Percentiles rank a stretch among this genome's conserved stretches.
Conservation (phyloP, 1,140 invertebrate genomes). For the Heterodera carotae region DNA sequence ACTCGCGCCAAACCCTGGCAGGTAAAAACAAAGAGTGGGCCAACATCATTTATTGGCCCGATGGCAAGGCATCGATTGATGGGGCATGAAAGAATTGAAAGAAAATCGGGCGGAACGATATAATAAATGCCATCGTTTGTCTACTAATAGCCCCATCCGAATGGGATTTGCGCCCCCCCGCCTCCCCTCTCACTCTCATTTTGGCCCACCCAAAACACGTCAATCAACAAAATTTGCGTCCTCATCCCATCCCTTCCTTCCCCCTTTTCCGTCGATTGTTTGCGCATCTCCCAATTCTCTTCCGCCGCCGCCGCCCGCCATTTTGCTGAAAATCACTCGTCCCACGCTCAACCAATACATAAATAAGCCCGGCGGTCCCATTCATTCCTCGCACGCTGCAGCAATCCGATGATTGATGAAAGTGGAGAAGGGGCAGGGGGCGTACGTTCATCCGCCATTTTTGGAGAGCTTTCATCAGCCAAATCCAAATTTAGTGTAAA, state of each 20-base stretch:
- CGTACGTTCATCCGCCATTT: conserved; percentile 1
- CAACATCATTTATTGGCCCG: no score
- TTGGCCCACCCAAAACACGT: background rate
- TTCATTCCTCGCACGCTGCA: background rate
- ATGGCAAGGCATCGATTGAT: no score
- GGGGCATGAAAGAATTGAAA: no score
- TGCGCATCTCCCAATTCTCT: conserved; percentile 11
- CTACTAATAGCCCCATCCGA: no score
- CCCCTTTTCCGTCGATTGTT: background rate
- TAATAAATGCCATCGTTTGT: no score
- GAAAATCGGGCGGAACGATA: no score
- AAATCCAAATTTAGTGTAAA: background rate
- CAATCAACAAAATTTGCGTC: background rate
- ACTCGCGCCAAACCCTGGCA: conserved; percentile 23
- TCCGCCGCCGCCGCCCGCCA: background rate
- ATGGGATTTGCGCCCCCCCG: background rate
- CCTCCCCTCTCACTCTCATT: background rate
- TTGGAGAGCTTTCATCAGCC: background rate
- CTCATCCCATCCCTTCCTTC: background rate
- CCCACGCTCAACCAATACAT: background rate
- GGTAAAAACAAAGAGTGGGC: no score
- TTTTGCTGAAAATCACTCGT: conserved; percentile 1
- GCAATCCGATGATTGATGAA: conserved; percentile 2
- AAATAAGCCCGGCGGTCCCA: background rate
- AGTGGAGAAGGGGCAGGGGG: background rate